Evolutionary conservation across 92 coral and sea anemone genomes (phyloP), one percentile per base, ranked within the genome.

Genomic region (Galaxea fascicularis): DNA sequence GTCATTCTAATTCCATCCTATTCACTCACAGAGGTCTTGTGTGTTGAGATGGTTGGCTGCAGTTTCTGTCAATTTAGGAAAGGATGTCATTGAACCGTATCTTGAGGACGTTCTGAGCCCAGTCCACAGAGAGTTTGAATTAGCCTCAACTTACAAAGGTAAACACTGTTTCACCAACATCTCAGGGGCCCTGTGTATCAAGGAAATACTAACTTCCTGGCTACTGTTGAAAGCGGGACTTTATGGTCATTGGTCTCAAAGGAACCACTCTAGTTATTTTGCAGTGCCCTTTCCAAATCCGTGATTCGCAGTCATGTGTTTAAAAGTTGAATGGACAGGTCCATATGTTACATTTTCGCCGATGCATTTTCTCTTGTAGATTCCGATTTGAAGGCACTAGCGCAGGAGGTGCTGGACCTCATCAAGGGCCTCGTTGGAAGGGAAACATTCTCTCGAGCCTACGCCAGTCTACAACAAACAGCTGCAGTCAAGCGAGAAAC

Each of bases 41-140:
- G 99, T 94, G 22, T 74, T 96, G 35, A 91, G 95, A 53, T 96
- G 95, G 99, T 41, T 94, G 71, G 98, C 99, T 64, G 99, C 99
- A 4, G 88, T 96, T 25, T 87, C 98, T 3, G 31, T 91, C 39
- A 90, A 84, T 71, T 82, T 96, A 54, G 98, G 96, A 27, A 85
- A 85, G 29, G 93, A 92, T 28, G 83, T 59, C 47, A 57, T 94
- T 82, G 82, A 77, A 56, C 96, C 95, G 6, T 93, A 92, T 66
- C 90, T 96, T 29, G 73, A 28, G 20, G 85, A 92, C 62, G 79
- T 96, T 69, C 78, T 96, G 9, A 83, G 83, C 70, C 98, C 99
- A 62, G 88, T 96, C 63, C 88, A 96, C 80, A 82, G 99, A 30
- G 99, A 96, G 68, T 87, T 96, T 31, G 99, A 92, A 35, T 76